Conservation (phyloP, 2,113 vertebrate species). For the Lamprologus speciosus region DNA sequence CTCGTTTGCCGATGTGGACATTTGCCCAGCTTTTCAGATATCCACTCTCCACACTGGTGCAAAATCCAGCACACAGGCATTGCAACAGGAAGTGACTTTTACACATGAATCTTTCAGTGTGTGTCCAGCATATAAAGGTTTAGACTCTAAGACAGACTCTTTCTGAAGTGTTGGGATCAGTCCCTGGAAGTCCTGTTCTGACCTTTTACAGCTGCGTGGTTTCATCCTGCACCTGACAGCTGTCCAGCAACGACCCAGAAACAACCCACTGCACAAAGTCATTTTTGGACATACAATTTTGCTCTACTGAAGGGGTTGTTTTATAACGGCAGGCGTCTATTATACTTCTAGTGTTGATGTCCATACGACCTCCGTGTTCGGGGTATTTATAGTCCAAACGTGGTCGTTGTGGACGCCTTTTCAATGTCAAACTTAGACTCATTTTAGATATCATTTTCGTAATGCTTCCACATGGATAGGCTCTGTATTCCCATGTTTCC, state of each 20-base stretch:
- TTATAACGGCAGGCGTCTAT: background rate
- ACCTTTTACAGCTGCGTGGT: background rate
- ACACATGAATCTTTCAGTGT: background rate
- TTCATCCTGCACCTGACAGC: background rate
- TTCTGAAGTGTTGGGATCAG: background rate
- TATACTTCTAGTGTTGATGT: background rate
- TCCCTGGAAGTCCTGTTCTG: background rate
- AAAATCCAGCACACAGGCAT: background rate
- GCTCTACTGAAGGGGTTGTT: background rate
- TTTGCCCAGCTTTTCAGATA: background rate
- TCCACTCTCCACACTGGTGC: fast-evolving
- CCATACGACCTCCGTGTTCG: background rate
- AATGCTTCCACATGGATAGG: background rate
- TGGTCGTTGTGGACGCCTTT: background rate
- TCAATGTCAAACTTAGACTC: background rate
- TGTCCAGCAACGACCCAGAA: background rate
- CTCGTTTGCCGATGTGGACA: background rate
- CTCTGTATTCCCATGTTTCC: background rate
- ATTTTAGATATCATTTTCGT: background rate
- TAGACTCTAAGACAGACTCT: background rate
- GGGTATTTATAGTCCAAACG: background rate
- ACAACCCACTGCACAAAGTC: background rate
- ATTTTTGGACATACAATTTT: background rate
- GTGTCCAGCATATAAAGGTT: background rate
- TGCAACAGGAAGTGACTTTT: background rate